phyloP scores from a whole-genome alignment of 2,888 invertebrate species.

The Amblyjoppa proteus region DNA sequence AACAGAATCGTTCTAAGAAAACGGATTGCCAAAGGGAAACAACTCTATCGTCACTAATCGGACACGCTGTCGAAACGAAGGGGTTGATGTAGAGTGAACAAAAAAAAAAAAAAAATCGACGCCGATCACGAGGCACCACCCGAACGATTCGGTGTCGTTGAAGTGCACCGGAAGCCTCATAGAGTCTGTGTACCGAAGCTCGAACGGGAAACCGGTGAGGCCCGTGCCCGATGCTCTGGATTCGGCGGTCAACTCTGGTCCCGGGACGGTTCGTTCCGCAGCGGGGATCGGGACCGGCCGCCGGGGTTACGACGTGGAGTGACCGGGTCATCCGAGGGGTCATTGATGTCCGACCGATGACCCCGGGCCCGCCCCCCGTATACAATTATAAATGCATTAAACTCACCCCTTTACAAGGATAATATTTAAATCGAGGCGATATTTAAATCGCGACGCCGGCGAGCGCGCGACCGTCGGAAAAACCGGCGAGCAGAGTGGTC shows the following conservation, averaged over 20 bases:
- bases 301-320: constrained; percentile 37
- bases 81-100: neutral
- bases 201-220: constrained; percentile 75
- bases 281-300: constrained; percentile 55
- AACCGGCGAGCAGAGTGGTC: neutral
- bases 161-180: constrained; percentile 49
- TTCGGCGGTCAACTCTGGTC: constrained; percentile 54
- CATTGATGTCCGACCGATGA: constrained; percentile 84
- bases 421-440: constrained; percentile 77
- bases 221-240: constrained; percentile 78
- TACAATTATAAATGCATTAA: constrained; percentile 84
- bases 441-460: constrained; percentile 78
- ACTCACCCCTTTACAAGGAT: constrained; percentile 81
- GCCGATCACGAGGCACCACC: constrained; percentile 49
- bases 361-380: constrained; percentile 79
- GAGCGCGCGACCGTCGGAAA: constrained; percentile 57
- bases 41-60: constrained; percentile 54
- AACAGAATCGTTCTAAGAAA: constrained; percentile 16
- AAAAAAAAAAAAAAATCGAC: constrained; percentile 60
- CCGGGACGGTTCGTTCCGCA: constrained; percentile 32
- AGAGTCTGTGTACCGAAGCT: constrained; percentile 6
- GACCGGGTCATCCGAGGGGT: constrained; percentile 80
- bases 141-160: constrained; percentile 29
- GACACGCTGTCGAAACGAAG: constrained; percentile 36
- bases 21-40: constrained; percentile 32